Conservation (phyloP, 92 coral and sea anemone genomes). For the Epizoanthus stellaris region DNA sequence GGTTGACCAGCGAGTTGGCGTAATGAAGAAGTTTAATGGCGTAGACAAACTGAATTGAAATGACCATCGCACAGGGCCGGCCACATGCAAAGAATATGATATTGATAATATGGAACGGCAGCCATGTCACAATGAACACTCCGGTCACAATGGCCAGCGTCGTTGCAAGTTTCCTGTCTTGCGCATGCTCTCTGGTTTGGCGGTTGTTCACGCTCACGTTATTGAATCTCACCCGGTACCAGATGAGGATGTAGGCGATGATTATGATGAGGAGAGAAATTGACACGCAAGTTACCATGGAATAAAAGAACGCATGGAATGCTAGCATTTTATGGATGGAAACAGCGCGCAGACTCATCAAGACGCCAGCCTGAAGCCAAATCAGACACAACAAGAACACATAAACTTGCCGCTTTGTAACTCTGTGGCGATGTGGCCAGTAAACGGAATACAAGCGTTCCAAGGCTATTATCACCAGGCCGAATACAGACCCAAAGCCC, state of each 20-base stretch:
- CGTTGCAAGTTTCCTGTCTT: slow-evolving; percentile 48
- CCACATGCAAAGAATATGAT: slow-evolving; percentile 50
- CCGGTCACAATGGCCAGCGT: slow-evolving; percentile 64
- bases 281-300: slow-evolving; percentile 55
- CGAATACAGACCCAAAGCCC: slow-evolving; percentile 68
- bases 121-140: slow-evolving; percentile 58
- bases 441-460: slow-evolving; percentile 64
- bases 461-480: slow-evolving; percentile 57
- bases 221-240: slow-evolving; percentile 52
- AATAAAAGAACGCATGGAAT: slow-evolving; percentile 46
- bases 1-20: slow-evolving; percentile 61
- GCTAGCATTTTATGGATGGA: slow-evolving; percentile 28
- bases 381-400: slow-evolving; percentile 27
- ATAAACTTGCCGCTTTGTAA: slow-evolving; percentile 43
- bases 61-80: slow-evolving; percentile 4
- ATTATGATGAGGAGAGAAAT: slow-evolving; percentile 49
- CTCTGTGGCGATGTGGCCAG: slow-evolving; percentile 60
- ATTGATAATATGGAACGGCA: slow-evolving; percentile 62
- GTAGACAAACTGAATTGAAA: slow-evolving; percentile 18
- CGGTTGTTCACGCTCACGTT: slow-evolving; percentile 37
- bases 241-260: slow-evolving; percentile 55
- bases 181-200: slow-evolving; percentile 48
- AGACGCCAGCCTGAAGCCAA: slow-evolving; percentile 48
- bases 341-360: slow-evolving; percentile 37
- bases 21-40: slow-evolving; percentile 66